Conservation (phyloP, 2,888 invertebrate genomes). For the Andricus curvator region DNA sequence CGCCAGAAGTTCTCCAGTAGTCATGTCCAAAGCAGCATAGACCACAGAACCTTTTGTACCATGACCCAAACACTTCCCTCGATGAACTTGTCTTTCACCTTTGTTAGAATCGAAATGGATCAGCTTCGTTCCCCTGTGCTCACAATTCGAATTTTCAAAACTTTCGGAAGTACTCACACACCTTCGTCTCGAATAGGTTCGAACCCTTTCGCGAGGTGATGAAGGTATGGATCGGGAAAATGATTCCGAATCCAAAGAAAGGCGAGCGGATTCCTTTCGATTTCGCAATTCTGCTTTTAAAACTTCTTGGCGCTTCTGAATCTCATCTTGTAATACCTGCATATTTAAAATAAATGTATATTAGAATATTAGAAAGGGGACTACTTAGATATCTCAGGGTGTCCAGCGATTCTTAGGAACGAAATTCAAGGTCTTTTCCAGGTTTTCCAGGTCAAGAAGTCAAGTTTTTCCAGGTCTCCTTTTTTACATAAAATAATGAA, state of each 20-base stretch:
- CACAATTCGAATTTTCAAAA: slow-evolving; percentile 80
- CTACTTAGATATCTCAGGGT: not conserved
- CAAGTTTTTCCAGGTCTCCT: no score
- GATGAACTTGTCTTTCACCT: slow-evolving; percentile 83
- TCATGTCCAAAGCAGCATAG: slow-evolving; percentile 87
- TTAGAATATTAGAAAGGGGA: not conserved
- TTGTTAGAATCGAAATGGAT: slow-evolving; percentile 80
- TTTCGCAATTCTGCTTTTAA: slow-evolving; percentile 84
- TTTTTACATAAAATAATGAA: no score
- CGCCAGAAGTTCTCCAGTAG: slow-evolving; percentile 85
- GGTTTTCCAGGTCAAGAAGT: no score
- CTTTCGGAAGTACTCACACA: slow-evolving; percentile 81
- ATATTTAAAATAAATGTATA: slow-evolving; percentile 49
- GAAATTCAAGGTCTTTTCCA: no score
- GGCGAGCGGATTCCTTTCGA: slow-evolving; percentile 71
- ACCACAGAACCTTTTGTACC: slow-evolving; percentile 86
- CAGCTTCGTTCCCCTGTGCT: slow-evolving; percentile 80
- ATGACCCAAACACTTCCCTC: slow-evolving; percentile 89
- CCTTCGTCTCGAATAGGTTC: slow-evolving; percentile 72
- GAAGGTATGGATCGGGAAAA: slow-evolving; percentile 70
- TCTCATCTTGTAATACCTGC: slow-evolving; percentile 86
- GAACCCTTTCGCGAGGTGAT: slow-evolving; percentile 71
- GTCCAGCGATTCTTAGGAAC: no score
- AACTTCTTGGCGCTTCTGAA: slow-evolving; percentile 88
- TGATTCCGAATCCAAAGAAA: slow-evolving; percentile 60